Evolutionary conservation across 1,140 invertebrate species (phyloP).

Genomic region (Delia radicum): DNA sequence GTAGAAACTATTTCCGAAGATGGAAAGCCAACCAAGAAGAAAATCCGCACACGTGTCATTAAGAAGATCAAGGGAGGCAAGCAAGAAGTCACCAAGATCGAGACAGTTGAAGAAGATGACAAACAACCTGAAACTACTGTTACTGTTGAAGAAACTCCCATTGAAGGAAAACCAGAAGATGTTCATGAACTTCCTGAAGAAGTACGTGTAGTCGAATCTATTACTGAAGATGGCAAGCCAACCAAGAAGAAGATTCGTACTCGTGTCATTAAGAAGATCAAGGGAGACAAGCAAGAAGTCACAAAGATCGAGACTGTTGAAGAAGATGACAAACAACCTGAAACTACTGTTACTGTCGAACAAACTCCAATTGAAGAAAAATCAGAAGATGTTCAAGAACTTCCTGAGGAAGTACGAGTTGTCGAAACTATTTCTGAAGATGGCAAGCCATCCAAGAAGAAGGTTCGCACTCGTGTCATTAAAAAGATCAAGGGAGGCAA

Average conservation of each 20-base stretch:
- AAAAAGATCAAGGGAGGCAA: background rate
- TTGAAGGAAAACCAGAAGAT: conserved; percentile 17
- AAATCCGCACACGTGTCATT: conserved; percentile 24
- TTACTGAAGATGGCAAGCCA: conserved; percentile 34
- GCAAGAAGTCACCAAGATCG: conserved; percentile 30
- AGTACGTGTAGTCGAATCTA: conserved; percentile 31
- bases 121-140: conserved; percentile 40
- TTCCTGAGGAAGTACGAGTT: background rate
- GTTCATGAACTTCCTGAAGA: conserved; percentile 35
- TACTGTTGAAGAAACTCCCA: conserved; percentile 27
- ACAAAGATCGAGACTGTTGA: background rate
- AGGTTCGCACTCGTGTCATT: background rate
- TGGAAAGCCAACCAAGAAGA: conserved; percentile 10
- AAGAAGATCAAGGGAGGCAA: conserved; percentile 25
- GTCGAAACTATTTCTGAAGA: background rate
- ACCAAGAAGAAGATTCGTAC: conserved; percentile 39
- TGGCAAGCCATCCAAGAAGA: background rate
- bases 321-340: conserved; percentile 1
- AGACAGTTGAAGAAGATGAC: conserved; percentile 48
- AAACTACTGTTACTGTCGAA: background rate
- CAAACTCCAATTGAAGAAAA: background rate
- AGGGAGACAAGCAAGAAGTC: conserved; percentile 1
- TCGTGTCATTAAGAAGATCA: conserved; percentile 33
- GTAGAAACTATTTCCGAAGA: conserved; percentile 11
- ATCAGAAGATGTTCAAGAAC: background rate